Evolutionary conservation across 1,140 invertebrate species (phyloP), one percentile per base, ranked within the genome.

Genomic region (Scaptomyza graminum): DNA sequence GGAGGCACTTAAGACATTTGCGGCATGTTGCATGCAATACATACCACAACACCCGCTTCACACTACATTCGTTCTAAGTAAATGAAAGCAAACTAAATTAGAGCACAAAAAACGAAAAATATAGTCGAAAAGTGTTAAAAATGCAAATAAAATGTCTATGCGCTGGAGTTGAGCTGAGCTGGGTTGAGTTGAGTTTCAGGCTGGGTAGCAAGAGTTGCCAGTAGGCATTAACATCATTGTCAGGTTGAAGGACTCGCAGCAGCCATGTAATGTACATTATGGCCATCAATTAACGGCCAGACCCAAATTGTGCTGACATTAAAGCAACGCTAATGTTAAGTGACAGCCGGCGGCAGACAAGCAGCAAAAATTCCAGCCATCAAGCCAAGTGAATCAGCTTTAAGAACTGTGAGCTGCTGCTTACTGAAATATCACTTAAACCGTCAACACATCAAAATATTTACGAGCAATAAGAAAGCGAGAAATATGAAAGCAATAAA

Each of bases 401-500:
- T 37, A 60, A 67, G 25, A 41, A 71, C 18, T 15, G n/a, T n/a
- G 39, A 11, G 52, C 37, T 11, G 9, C 37, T 39, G 37, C 28
- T 9, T n/a, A 52, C 47, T 37, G 61, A 59, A 74, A 74, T n/a
- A 74, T 74, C 70, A 69, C 57, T 72, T 68, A 67, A 75, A 66
- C 62, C 65, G 71, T 81, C 56, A 65, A 76, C 76, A 82, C 74
- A 88, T 87, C 63, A 79, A 87, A 87, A 82, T 82, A 88, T 87
- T 87, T 87, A 87, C 71, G 82, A 88, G 74, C 83, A 66, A 88
- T 79, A 82, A 88, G 61, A 74, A 72, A 82, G 81, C 74, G 74
- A 73, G 70, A 87, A 85, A 83, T 82, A 87, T 87, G 74, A 88
- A 87, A 78, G 78, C 82, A 71, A 88, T 85, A 85, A 85, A 85